Evolutionary conservation across 1,140 invertebrate genomes (phyloP).

Genomic region (Diabrotica virgifera): DNA sequence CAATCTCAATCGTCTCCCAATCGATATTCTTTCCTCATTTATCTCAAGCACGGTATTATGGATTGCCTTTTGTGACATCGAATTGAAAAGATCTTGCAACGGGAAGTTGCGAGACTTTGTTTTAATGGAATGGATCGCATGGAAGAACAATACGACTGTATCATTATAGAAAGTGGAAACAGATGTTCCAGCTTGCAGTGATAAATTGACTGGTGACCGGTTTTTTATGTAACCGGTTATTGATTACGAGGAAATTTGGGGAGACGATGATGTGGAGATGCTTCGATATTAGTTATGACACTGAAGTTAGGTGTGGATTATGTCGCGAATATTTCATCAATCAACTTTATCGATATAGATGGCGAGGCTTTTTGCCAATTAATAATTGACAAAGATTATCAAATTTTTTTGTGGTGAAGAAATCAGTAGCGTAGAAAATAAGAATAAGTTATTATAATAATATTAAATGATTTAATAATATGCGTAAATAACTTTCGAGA

Average conservation of each 20-base stretch:
- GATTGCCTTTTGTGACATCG: slow-evolving; percentile 1
- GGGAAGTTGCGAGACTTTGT: background rate
- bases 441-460: too few relatives aligned
- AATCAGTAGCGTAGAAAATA: too few relatives aligned
- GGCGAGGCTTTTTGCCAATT: background rate
- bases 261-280: background rate
- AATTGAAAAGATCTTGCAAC: background rate
- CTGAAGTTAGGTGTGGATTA: background rate
- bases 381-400: too few relatives aligned
- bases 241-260: background rate
- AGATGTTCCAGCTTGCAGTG: background rate
- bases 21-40: background rate
- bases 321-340: background rate
- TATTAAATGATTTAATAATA: too few relatives aligned
- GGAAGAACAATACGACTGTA: background rate
- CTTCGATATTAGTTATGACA: background rate
- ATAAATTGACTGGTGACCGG: slow-evolving; percentile 1
- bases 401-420: too few relatives aligned
- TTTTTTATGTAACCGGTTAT: background rate
- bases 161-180: slow-evolving; percentile 1
- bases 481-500: too few relatives aligned
- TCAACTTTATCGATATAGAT: background rate
- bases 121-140: slow-evolving; percentile 3
- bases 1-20: background rate
- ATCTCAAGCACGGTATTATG: background rate